phyloP scores from a whole-genome alignment of 2,888 invertebrate species.

The Agrochola lota region DNA sequence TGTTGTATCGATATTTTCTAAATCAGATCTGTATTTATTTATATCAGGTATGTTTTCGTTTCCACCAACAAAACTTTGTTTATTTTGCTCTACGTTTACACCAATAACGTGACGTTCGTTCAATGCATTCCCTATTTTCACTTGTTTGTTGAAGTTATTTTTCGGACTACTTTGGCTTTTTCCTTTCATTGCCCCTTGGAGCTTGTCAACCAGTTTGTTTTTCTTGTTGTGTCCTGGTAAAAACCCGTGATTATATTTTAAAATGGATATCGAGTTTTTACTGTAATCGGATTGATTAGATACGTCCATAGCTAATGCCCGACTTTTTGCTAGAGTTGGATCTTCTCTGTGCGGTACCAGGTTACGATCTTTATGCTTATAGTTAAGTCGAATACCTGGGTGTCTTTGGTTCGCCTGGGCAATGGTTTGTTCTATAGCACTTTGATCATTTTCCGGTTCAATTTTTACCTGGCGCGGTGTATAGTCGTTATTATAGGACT shows the following conservation, averaged over 20 bases:
- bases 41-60: constrained; percentile 83
- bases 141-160: constrained; percentile 78
- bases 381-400: constrained; percentile 77
- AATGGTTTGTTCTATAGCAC: constrained; percentile 66
- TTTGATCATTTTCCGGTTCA: constrained; percentile 65
- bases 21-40: constrained; percentile 80
- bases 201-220: constrained; percentile 57
- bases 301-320: constrained; percentile 77
- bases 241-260: constrained; percentile 83
- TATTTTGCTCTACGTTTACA: constrained; percentile 75
- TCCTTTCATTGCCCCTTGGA: constrained; percentile 33
- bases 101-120: constrained; percentile 82
- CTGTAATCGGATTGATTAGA: constrained; percentile 77
- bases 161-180: constrained; percentile 54
- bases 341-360: constrained; percentile 69
- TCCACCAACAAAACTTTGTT: constrained; percentile 82
- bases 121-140: constrained; percentile 85
- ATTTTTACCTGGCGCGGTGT: constrained; percentile 79
- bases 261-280: constrained; percentile 75
- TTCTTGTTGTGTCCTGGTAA: constrained; percentile 71
- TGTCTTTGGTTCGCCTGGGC: constrained; percentile 72
- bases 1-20: constrained; percentile 70
- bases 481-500: constrained; percentile 81
- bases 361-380: constrained; percentile 75
- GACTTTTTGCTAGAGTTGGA: constrained; percentile 72